Evolutionary conservation across 1,140 invertebrate genomes (phyloP), one percentile per base, ranked within the genome.

Genomic region (Lasioglossum baleicum): DNA sequence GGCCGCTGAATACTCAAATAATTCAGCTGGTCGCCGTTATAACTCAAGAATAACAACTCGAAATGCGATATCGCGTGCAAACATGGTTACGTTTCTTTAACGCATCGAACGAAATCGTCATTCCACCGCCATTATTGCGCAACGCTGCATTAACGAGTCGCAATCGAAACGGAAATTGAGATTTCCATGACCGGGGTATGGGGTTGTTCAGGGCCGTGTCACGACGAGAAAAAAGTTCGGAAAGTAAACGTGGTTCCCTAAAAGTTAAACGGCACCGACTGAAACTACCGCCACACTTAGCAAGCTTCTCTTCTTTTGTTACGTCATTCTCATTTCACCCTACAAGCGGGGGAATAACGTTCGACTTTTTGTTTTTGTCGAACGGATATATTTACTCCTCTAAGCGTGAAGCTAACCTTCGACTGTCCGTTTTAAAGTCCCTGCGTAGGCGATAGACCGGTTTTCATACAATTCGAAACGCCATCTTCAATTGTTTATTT

Each of bases 221-320:
- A n/a, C 70, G 61, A 56, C 26, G 71, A 75, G 63, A 35, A 35
- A 61, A 75, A 75, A 73, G 51, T 74, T 80, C 77, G 77, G 71
- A 80, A 80, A 75, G 5, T 80, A 75, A 74, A 75, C 71, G 71
- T 74, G 69, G 74, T 51, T 71, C 22, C 7, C 53, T 80, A 75
- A 44, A 35, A 15, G n/a, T 61, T 35, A 61, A 60, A 26, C 56
- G 63, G 63, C 63, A 74, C 70, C 77, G 60, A 60, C 60, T 13
- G 40, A 51, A 80, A 44, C 67, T 77, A 71, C 26, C 42, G 20
- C 20, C 61, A 44, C 60, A 58, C 10, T 65, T 58, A 42, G 31
- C 48, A 68, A 74, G 69, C 60, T 66, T 35, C 35, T 73, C 65
- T 17, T 3, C 22, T 53, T 63, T 56, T 15, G 20, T 69, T 48